Conservation (phyloP, 2,113 vertebrate species). For the Donacobius atricapilla region DNA sequence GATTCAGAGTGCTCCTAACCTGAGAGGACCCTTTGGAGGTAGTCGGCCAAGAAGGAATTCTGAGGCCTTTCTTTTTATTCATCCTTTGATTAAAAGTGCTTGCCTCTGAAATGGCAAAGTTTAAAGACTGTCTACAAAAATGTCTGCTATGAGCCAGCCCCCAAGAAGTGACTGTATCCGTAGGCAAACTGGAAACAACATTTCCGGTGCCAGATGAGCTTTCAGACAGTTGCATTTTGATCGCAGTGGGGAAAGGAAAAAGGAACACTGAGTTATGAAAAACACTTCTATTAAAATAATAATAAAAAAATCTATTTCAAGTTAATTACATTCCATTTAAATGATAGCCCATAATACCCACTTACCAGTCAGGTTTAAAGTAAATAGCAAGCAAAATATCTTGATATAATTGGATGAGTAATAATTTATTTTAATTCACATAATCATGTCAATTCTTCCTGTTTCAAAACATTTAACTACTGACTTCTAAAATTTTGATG, state of each 20-base stretch:
- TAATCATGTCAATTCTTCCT: neutral
- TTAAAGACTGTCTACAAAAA: slow-evolving; percentile 35
- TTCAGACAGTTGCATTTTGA: slow-evolving; percentile 8
- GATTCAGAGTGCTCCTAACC: neutral
- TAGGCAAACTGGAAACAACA: slow-evolving; percentile 49
- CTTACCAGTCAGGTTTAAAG: neutral
- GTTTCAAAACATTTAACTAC: neutral
- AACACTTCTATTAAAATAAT: neutral
- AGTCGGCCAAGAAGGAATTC: neutral
- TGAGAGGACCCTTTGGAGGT: neutral
- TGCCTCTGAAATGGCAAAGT: slow-evolving; percentile 46
- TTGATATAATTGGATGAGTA: neutral
- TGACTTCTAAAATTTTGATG: neutral
- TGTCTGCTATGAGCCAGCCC: neutral
- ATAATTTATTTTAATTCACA: neutral
- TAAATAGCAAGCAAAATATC: neutral
- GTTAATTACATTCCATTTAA: neutral
- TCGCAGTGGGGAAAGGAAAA: neutral
- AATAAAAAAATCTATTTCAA: neutral
- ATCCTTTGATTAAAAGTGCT: slow-evolving; percentile 15
- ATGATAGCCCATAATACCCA: neutral
- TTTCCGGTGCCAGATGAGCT: slow-evolving; percentile 39
- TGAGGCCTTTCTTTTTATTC: neutral
- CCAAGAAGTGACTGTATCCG: slow-evolving; percentile 1
- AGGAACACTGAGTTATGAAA: neutral